Evolutionary conservation across 2,113 vertebrate genomes (phyloP).

Genomic region (Odontesthes bonariensis): DNA sequence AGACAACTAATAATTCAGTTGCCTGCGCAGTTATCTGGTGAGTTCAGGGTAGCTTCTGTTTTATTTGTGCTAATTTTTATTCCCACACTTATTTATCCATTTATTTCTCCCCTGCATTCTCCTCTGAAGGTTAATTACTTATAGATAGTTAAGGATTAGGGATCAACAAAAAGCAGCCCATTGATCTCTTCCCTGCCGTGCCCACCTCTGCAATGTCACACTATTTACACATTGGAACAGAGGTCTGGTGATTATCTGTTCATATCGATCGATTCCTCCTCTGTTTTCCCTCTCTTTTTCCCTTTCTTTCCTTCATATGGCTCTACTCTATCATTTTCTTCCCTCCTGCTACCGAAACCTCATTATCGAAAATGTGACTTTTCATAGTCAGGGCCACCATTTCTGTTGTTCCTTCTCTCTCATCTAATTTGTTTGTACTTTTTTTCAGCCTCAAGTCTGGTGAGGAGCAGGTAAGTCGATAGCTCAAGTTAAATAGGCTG

Average conservation of each 20-base stretch:
- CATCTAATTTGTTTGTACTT: slow-evolving; percentile 73
- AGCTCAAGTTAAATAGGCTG: slow-evolving; percentile 73
- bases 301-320: slow-evolving; percentile 19
- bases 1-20: slow-evolving; percentile 48
- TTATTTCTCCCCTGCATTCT: slow-evolving; percentile 73
- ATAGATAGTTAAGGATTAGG: slow-evolving; percentile 87
- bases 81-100: slow-evolving; percentile 67
- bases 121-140: slow-evolving; percentile 88
- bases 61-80: slow-evolving; percentile 69
- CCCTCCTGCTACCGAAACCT: slow-evolving; percentile 57
- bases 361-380: slow-evolving; percentile 70
- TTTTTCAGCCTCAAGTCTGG: slow-evolving; percentile 54
- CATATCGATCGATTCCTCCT: slow-evolving; percentile 74
- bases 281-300: slow-evolving; percentile 45
- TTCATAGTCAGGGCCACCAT: slow-evolving; percentile 38
- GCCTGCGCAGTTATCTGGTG: slow-evolving; percentile 46
- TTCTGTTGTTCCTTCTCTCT: slow-evolving; percentile 57
- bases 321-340: slow-evolving; percentile 37
- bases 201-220: slow-evolving; percentile 83
- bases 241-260: slow-evolving; percentile 81
- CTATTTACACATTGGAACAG: slow-evolving; percentile 74
- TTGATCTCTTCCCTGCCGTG: slow-evolving; percentile 82
- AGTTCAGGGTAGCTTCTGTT: slow-evolving; percentile 33
- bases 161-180: slow-evolving; percentile 81
- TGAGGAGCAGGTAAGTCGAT: slow-evolving; percentile 69